Evolutionary conservation across 2,797 vertebrate genomes (phyloP).

Genomic region (Synaphobranchus kaupii): DNA sequence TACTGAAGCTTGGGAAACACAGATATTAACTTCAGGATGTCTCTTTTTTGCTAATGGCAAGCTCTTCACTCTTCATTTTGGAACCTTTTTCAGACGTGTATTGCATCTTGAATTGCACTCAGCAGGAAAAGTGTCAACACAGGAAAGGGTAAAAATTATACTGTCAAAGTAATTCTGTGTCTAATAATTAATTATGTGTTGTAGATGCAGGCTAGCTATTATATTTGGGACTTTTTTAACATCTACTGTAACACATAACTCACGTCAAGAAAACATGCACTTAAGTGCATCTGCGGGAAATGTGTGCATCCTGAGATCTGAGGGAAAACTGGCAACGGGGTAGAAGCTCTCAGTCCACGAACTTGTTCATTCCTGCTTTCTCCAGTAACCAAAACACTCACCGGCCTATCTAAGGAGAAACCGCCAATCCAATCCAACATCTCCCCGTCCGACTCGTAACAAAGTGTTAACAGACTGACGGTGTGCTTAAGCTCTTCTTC

Average conservation of each 20-base stretch:
- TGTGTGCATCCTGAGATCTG: background rate
- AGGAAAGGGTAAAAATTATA: background rate
- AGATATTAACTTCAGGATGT: background rate
- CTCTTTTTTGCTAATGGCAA: background rate
- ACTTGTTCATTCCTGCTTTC: background rate
- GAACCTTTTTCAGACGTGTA: background rate
- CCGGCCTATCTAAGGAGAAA: background rate
- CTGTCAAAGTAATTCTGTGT: background rate
- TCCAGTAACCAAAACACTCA: background rate
- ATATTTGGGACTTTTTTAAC: background rate
- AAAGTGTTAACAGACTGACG: background rate
- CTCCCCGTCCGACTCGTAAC: background rate
- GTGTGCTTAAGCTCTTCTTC: background rate
- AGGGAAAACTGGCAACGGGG: background rate
- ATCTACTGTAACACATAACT: background rate
- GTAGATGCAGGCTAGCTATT: background rate
- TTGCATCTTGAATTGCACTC: background rate
- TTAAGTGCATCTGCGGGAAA: background rate
- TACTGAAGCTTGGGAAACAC: too few relatives aligned
- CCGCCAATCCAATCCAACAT: background rate
- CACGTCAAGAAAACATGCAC: background rate
- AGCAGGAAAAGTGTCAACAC: background rate
- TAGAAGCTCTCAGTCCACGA: background rate
- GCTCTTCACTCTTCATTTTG: background rate
- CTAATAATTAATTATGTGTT: background rate